Percentiles rank a stretch among this genome's conserved stretches.
Evolutionary conservation across 2,113 vertebrate genomes (phyloP).

Genomic region (Calonectris borealis): DNA sequence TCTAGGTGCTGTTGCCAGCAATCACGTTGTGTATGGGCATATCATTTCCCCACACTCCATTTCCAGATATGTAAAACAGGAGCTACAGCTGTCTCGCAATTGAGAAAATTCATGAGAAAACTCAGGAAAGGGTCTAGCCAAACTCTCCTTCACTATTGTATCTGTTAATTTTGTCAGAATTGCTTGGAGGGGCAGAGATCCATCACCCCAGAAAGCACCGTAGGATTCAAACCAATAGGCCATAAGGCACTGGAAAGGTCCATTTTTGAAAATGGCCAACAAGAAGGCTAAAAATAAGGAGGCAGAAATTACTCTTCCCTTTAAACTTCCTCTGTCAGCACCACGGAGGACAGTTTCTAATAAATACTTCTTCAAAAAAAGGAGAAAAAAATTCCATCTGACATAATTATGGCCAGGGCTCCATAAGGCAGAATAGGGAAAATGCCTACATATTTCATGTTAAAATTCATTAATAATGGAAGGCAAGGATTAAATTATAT

Average conservation of each 20-base stretch:
- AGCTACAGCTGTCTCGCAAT: neutral
- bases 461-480: constrained; percentile 83
- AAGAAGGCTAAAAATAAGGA: constrained; percentile 40
- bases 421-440: constrained; percentile 51
- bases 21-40: neutral
- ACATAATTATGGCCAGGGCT: constrained; percentile 61
- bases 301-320: constrained; percentile 14
- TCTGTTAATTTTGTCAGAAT: neutral
- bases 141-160: neutral
- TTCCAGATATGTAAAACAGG: neutral
- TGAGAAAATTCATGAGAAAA: neutral
- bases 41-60: neutral
- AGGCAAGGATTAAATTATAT: constrained; percentile 75
- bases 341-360: constrained; percentile 41
- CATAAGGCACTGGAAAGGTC: neutral
- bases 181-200: neutral
- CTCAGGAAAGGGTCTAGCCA: neutral
- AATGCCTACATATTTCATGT: constrained; percentile 79
- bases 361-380: constrained; percentile 34
- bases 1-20: neutral
- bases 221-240: neutral
- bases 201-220: neutral
- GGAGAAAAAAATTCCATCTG: constrained; percentile 33
- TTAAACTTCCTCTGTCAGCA: constrained; percentile 49
- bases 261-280: neutral